phyloP scores from a whole-genome alignment of 2,113 vertebrate genomes.

The Antechinus stuartii region DNA sequence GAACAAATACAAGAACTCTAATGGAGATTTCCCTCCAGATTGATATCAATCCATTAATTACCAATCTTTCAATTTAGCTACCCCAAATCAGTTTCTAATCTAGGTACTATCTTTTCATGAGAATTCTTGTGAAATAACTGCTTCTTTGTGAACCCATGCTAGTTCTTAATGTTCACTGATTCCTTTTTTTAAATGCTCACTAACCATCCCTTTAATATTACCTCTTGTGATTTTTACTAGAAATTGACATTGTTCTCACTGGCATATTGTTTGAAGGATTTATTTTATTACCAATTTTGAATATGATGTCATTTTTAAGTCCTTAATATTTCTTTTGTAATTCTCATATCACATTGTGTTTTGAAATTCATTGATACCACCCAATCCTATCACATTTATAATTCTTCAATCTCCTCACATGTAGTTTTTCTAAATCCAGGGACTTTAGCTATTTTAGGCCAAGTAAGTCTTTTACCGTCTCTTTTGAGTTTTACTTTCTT shows the following conservation, averaged over 20 bases:
- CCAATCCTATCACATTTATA: background rate
- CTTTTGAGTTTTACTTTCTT: background rate
- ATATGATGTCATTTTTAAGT: background rate
- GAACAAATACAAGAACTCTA: background rate
- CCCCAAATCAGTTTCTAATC: background rate
- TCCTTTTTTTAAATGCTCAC: background rate
- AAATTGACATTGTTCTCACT: background rate
- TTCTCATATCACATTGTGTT: background rate
- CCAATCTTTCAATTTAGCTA: background rate
- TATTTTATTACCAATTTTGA: background rate
- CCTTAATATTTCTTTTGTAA: background rate
- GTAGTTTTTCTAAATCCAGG: background rate
- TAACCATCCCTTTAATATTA: background rate
- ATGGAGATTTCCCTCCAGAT: background rate
- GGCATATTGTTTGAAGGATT: background rate
- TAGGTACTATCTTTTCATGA: background rate
- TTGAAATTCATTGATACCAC: background rate
- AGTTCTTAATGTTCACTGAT: background rate
- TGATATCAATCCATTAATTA: background rate
- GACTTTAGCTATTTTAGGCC: background rate
- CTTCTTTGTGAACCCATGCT: background rate
- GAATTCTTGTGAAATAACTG: background rate
- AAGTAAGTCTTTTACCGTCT: background rate
- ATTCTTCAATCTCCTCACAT: background rate
- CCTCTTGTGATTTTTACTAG: background rate